Evolutionary conservation across 1,140 invertebrate genomes (phyloP).

Genomic region (Euborellia annulipes): DNA sequence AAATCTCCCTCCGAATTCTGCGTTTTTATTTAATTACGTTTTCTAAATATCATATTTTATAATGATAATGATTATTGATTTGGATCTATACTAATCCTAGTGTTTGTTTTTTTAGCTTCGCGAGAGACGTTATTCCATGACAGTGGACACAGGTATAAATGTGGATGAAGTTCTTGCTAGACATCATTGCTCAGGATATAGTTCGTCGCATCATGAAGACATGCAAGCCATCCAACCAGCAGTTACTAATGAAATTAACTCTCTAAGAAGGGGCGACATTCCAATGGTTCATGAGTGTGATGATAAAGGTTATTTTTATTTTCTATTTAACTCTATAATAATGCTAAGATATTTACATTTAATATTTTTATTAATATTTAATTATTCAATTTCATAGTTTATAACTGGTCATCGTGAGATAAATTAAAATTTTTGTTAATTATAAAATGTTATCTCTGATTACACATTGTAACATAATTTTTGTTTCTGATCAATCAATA

Average conservation of each 20-base stretch:
- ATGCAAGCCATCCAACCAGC: conserved; percentile 18
- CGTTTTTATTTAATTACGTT: too few species aligned
- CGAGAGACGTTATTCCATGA: conserved; percentile 26
- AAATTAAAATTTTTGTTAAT: background rate
- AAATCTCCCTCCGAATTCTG: too few species aligned
- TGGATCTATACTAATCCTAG: too few species aligned
- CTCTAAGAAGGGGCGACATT: conserved; percentile 39
- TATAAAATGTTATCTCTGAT: background rate
- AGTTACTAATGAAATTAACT: conserved; percentile 18
- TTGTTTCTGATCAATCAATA: too few species aligned
- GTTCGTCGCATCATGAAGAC: conserved; percentile 13
- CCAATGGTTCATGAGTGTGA: conserved; percentile 48
- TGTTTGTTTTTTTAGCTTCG: conserved; percentile 23
- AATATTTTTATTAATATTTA: conserved; percentile 24
- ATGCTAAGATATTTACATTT: conserved; percentile 1
- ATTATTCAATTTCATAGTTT: too few species aligned
- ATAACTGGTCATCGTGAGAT: too few species aligned
- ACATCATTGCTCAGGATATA: conserved; percentile 12
- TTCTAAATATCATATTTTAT: too few species aligned
- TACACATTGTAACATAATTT: too few species aligned
- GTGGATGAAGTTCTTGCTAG: conserved; percentile 22
- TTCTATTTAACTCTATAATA: conserved; percentile 1
- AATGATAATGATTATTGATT: too few species aligned
- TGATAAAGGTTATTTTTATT: conserved; percentile 32
- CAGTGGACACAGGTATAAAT: conserved; percentile 22